Evolutionary conservation across 2,113 vertebrate species (phyloP), one percentile per base, ranked within the genome.

Genomic region (Dicrurus megarhynchus): DNA sequence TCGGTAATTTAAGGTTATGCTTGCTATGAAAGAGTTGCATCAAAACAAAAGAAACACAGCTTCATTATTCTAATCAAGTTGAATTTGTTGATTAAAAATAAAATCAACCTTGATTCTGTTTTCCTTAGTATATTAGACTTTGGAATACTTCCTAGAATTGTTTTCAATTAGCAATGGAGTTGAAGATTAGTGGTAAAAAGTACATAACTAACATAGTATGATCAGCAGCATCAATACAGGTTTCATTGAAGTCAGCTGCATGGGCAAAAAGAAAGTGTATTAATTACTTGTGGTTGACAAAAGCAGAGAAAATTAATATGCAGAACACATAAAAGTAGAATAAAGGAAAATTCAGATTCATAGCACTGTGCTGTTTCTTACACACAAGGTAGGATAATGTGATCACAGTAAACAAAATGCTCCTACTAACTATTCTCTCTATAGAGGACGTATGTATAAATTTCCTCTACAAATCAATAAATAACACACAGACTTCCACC

Each of bases 361-460:
- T 24, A 44, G 15, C 15, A 44, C 27, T 82, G 35, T 42, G 52
- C 39, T 42, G 30, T 32, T 77, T 71, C 35, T 57, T 64, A 64
- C 50, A 69, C 3, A 26, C 5, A 11, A 89, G 32, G 5, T n/a
- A 61, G 10, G 10, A 13, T 26, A 64, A 64, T 3, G 10, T 27
- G 8, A 84, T 28, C 22, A 59, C 10, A 55, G 35, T 17, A 87
- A 87, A 84, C 10, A 81, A 81, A 90, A 33, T 27, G 32, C 19
- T 60, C 60, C 33, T 71, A 53, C 67, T 35, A 75, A 75, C 13
- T 55, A 23, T 46, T 55, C 21, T 57, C 11, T 46, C 10, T 59
- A 8, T 6, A 47, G 15, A 63, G 8, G 26, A 53, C 9, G n/a
- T 20, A 46, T 0, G 0, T 37, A n/a, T 16, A 9, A 13, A 47